phyloP scores from a whole-genome alignment of 2,113 vertebrate genomes.

The Spizaetus ornatus region DNA sequence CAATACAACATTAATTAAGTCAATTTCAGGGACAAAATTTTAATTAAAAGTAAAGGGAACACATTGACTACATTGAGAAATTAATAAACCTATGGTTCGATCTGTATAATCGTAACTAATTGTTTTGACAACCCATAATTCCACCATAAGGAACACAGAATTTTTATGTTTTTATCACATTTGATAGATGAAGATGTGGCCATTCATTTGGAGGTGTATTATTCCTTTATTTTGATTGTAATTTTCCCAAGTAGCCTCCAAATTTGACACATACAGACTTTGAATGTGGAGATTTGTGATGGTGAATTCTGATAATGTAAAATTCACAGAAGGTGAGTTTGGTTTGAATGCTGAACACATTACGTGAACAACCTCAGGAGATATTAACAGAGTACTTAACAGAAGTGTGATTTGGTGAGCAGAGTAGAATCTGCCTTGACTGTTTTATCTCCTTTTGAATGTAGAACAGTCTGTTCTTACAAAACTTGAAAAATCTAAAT shows the following conservation, averaged over 20 bases:
- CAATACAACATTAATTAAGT: neutral
- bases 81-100: neutral
- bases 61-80: neutral
- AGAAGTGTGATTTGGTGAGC: neutral
- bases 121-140: neutral
- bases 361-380: neutral
- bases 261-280: neutral
- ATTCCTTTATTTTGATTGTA: neutral
- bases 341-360: neutral
- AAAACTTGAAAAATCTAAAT: neutral
- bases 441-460: neutral
- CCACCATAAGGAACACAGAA: neutral
- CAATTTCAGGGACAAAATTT: neutral
- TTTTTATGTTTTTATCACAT: neutral
- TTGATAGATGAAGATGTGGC: neutral
- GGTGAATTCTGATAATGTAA: neutral
- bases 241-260: neutral
- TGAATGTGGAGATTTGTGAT: neutral
- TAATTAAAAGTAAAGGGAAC: neutral
- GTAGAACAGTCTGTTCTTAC: neutral
- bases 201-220: neutral
- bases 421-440: neutral
- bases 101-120: neutral
- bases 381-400: neutral
- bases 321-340: neutral